phyloP scores from a whole-genome alignment of 1,140 invertebrate species.

The Aphelinus atriplicis region DNA sequence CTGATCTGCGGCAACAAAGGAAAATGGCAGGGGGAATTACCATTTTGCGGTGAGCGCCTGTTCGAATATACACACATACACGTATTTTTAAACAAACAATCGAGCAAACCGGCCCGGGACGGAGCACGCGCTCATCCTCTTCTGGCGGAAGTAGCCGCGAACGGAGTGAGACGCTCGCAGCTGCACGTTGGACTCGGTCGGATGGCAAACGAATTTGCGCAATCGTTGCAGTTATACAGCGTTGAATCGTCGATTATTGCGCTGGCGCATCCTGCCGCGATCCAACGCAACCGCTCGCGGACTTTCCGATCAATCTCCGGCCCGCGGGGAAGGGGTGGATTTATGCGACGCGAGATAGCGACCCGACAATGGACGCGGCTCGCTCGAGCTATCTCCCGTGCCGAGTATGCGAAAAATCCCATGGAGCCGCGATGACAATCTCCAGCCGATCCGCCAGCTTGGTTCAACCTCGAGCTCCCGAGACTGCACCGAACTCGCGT shows the following conservation, averaged over 20 bases:
- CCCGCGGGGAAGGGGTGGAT: too few species aligned
- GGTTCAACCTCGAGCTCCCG: too few species aligned
- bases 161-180: neutral
- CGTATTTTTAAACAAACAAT: slow-evolving; percentile 1
- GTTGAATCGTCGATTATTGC: slow-evolving; percentile 17
- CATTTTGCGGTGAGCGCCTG: slow-evolving; percentile 80
- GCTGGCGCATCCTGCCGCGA: slow-evolving; percentile 6
- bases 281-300: neutral
- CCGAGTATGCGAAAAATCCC: too few species aligned
- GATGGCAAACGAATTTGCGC: slow-evolving; percentile 2
- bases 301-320: neutral
- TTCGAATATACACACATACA: slow-evolving; percentile 1
- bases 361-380: too few species aligned
- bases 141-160: neutral
- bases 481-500: too few species aligned
- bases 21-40: slow-evolving; percentile 81
- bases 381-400: too few species aligned
- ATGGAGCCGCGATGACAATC: too few species aligned
- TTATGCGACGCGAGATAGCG: too few species aligned
- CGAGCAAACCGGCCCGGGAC: neutral
- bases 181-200: neutral
- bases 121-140: too few species aligned
- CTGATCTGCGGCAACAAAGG: slow-evolving; percentile 75
- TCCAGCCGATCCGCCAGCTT: too few species aligned
- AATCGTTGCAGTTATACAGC: neutral